Conservation (phyloP, 2,888 invertebrate species). For the Spilarctia lutea region DNA sequence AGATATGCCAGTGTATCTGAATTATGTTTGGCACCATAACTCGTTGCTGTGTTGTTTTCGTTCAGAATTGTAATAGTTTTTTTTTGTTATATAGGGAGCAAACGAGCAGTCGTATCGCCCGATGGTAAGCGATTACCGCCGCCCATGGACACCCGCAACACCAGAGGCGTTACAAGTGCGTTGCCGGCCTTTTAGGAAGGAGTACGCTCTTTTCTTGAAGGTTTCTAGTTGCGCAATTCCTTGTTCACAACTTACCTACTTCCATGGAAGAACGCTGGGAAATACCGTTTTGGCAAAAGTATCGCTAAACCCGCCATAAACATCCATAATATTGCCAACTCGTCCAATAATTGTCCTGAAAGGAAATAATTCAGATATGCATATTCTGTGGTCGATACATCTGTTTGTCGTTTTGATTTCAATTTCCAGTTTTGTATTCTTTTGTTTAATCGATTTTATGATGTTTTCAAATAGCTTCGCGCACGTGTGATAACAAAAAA, state of each 20-base stretch:
- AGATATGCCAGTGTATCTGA: neutral
- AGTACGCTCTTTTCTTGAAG: too few species aligned
- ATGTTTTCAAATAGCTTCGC: neutral
- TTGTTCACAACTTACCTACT: slow-evolving; percentile 84
- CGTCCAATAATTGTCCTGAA: slow-evolving; percentile 92
- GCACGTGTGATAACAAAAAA: neutral
- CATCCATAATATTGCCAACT: slow-evolving; percentile 93
- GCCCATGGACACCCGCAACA: too few species aligned
- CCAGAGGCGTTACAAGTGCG: too few species aligned
- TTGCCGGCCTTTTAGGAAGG: too few species aligned
- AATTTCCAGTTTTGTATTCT: neutral
- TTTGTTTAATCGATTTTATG: neutral
- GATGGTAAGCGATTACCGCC: too few species aligned
- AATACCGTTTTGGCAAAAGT: slow-evolving; percentile 90
- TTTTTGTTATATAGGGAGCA: too few species aligned
- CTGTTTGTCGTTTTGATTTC: neutral
- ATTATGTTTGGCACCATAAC: neutral
- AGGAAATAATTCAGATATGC: slow-evolving; percentile 25
- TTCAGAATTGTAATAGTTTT: slow-evolving; percentile 4
- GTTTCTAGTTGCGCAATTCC: slow-evolving; percentile 1
- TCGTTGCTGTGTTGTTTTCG: neutral
- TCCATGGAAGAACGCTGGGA: slow-evolving; percentile 88
- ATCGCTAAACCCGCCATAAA: slow-evolving; percentile 92
- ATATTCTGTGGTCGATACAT: neutral
- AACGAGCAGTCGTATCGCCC: too few species aligned